Percentiles rank a stretch among this genome's conserved stretches.
Conservation (phyloP, 1,140 invertebrate genomes). For the Dinoponera quadriceps region DNA sequence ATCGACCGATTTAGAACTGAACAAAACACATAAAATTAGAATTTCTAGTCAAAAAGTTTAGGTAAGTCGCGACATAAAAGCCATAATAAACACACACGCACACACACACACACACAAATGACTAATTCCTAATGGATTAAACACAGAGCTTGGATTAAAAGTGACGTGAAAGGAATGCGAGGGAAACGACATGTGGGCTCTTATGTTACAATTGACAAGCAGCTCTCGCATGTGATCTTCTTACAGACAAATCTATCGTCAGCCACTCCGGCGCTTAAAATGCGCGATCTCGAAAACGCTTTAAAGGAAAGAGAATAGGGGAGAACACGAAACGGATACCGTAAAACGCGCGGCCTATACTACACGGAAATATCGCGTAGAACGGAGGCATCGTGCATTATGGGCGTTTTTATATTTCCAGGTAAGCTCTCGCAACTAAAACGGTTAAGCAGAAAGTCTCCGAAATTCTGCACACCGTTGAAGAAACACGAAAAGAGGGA, state of each 20-base stretch:
- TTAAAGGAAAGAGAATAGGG: background rate
- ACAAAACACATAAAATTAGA: background rate
- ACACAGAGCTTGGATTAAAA: slow-evolving; percentile 10
- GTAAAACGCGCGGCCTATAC: background rate
- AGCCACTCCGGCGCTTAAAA: background rate
- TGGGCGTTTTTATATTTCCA: background rate
- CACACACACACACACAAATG: too few relatives aligned
- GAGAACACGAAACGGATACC: background rate
- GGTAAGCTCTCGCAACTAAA: background rate
- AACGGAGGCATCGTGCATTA: background rate
- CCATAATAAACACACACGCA: background rate
- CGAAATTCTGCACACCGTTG: background rate
- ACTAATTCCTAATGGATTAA: background rate
- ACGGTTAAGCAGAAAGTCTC: background rate
- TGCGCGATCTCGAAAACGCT: background rate
- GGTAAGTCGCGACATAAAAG: background rate
- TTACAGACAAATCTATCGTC: slow-evolving; percentile 1
- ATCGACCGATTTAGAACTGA: background rate
- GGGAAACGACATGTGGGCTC: background rate
- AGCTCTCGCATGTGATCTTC: slow-evolving; percentile 1
- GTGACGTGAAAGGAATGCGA: background rate
- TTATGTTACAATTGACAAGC: slow-evolving; percentile 20
- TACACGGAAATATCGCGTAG: background rate
- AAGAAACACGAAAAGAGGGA: background rate
- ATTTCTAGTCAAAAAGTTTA: background rate